A percentile compares a stretch with the other conserved stretches of the same genome.
These are phyloP conservation scores for Drosophila kanapiae DNA, from an alignment of 1,140 invertebrate genomes.

Conservation along the genomic window DNA sequence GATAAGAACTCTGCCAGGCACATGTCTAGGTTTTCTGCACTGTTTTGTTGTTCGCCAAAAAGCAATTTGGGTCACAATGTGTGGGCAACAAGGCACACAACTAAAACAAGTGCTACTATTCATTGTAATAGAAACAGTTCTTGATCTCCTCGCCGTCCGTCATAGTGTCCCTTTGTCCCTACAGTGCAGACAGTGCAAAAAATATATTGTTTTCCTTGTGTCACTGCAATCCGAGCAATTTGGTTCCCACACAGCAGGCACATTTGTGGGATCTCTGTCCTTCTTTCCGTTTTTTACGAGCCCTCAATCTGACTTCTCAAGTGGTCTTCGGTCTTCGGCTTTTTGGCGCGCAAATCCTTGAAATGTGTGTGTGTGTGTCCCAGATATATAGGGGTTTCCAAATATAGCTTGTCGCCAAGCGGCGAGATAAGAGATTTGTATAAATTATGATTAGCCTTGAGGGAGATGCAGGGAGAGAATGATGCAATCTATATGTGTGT, in stretches of 20 bases:
- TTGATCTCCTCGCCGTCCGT: conserved; percentile 22
- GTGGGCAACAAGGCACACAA: conserved; percentile 35
- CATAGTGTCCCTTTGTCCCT: conserved; percentile 10
- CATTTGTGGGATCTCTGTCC: conserved; percentile 47
- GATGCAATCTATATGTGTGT: conserved; percentile 22
- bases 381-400: conserved; percentile 42
- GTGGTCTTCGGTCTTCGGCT: conserved; percentile 48
- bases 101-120: conserved; percentile 66
- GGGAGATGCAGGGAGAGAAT: conserved; percentile 3
- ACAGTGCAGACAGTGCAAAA: conserved; percentile 61
- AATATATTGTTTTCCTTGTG: conserved; percentile 62
- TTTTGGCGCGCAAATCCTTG: conserved; percentile 53
- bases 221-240: conserved; percentile 63
- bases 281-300: conserved; percentile 57
- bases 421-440: conserved; percentile 30
- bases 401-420: conserved; percentile 54
- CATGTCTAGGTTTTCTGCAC: conserved; percentile 47
- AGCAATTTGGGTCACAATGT: conserved; percentile 77
- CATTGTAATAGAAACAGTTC: conserved; percentile 66
- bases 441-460: conserved; percentile 28
- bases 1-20: conserved; percentile 35
- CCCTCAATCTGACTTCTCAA: conserved; percentile 57
- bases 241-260: conserved; percentile 80
- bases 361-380: conserved; percentile 9
- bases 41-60: conserved; percentile 60